A percentile compares a stretch with the other conserved stretches of the same genome.
Evolutionary conservation across 2,888 invertebrate species (phyloP).

Genomic region (Tanytarsus gracilentus): DNA sequence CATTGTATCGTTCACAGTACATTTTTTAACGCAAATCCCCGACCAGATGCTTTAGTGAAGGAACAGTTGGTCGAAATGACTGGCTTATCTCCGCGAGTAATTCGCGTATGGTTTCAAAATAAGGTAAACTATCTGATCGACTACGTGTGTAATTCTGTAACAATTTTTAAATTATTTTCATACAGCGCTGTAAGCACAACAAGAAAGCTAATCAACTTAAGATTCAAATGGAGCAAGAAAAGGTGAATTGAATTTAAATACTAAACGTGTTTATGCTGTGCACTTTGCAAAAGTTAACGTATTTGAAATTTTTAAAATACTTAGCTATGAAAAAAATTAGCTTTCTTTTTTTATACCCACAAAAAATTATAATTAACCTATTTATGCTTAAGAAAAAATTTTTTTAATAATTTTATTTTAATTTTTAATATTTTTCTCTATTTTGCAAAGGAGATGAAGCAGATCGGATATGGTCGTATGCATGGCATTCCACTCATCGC

Average conservation of each 20-base stretch:
- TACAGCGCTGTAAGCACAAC: constrained; percentile 83
- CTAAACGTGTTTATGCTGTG: not conserved
- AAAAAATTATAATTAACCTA: too few relatives aligned
- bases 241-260: constrained; percentile 59
- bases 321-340: not conserved
- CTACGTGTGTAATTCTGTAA: not conserved
- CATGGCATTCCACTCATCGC: constrained; percentile 98
- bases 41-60: constrained; percentile 98
- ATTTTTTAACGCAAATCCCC: constrained; percentile 94
- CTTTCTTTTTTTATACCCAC: not conserved
- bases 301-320: not conserved
- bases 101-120: constrained; percentile 99
- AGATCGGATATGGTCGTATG: constrained; percentile 87
- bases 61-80: constrained; percentile 99
- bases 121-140: constrained; percentile 44
- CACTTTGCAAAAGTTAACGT: too few relatives aligned
- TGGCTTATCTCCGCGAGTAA: constrained; percentile 90
- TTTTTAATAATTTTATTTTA: not conserved
- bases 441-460: constrained; percentile 81
- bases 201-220: constrained; percentile 95
- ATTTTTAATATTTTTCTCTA: not conserved
- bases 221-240: constrained; percentile 96
- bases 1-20: constrained; percentile 49
- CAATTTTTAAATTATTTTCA: not conserved
- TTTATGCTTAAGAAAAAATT: not conserved